Base-by-base conservation (phyloP, 2,797 vertebrate species). In the Bufotes viridis region DNA sequence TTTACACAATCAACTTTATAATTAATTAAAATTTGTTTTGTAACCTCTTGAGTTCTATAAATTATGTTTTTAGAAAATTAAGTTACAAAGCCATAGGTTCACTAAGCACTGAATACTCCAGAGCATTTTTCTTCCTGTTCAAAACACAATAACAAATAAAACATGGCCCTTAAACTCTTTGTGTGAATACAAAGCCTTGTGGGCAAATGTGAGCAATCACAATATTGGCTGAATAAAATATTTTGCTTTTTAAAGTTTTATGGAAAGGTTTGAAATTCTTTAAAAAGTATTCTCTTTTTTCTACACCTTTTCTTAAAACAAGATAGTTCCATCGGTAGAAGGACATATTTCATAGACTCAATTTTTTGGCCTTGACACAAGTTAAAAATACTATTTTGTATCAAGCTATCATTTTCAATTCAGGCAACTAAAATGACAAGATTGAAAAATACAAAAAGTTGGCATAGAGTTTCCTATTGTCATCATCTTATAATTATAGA, bases 21-120 rank as follows among this genome's bases (percentile, higher is more conserved):
- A 84, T 88, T 84, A 84, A 88, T 78, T 70, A 74, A 61, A 88
- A 60, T 22, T 78, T 84, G 87, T 78, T 69, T 84, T 49, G 26
- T 61, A 81, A 29, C 87, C 78, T 87, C 63, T 84, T 67, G 81
- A 69, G 74, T 57, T 83, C 74, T 58, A 84, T 69, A 79, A 26
- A 78, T 84, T 34, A 84, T 60, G 65, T 79, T 69, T 70, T 83
- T 29, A 42, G 51, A 79, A 86, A 67, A 70, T 80, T 14, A 58
- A 86, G 63, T 79, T 70, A 58, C 85, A 22, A 49, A 22, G 63
- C 61, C 51, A n/a, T 20, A 24, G 76, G 53, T 78, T 74, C 63
- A 78, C 29, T 49, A 75, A 88, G 74, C 75, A 79, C 65, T 63
- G 26, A 24, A 24, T 7, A 34, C 72, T 88, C 8, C 78, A 61